Conservation (phyloP, 2,797 vertebrate genomes). For the Acrossocheilus wenchowensis region DNA sequence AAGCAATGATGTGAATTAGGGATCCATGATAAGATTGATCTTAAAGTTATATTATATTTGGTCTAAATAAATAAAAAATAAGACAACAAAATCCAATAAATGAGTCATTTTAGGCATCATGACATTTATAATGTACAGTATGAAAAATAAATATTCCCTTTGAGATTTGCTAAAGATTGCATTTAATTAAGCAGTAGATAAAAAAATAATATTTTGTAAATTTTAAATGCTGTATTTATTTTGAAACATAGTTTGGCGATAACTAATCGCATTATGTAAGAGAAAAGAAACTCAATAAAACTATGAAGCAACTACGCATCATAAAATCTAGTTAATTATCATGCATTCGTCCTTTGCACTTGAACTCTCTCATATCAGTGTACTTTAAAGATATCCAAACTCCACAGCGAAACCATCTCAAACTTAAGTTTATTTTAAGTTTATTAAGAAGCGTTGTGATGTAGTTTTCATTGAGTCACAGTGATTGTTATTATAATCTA, state of each 20-base stretch:
- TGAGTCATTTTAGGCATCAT: not conserved
- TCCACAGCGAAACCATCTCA: not conserved
- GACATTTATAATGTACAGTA: not conserved
- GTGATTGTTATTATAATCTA: conserved; percentile 4
- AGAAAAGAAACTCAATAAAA: not conserved
- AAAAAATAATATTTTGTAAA: not conserved
- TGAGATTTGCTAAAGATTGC: not conserved
- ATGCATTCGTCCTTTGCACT: not conserved
- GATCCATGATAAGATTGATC: not conserved
- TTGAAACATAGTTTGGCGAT: not conserved
- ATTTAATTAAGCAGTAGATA: not conserved
- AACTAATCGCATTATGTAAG: not conserved
- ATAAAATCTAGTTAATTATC: not conserved
- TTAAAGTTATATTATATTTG: not conserved
- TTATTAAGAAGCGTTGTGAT: not conserved
- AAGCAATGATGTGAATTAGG: not conserved
- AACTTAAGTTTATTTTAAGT: not conserved
- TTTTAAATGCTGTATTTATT: not conserved
- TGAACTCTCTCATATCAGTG: not conserved
- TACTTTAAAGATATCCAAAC: not conserved
- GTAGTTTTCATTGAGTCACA: not conserved
- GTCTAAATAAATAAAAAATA: not conserved
- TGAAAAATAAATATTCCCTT: not conserved
- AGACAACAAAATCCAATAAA: not conserved
- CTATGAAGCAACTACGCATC: not conserved